These are phyloP conservation scores for Dicaeum eximium DNA, from an alignment of 2,113 vertebrate species.

Conservation along the genomic window DNA sequence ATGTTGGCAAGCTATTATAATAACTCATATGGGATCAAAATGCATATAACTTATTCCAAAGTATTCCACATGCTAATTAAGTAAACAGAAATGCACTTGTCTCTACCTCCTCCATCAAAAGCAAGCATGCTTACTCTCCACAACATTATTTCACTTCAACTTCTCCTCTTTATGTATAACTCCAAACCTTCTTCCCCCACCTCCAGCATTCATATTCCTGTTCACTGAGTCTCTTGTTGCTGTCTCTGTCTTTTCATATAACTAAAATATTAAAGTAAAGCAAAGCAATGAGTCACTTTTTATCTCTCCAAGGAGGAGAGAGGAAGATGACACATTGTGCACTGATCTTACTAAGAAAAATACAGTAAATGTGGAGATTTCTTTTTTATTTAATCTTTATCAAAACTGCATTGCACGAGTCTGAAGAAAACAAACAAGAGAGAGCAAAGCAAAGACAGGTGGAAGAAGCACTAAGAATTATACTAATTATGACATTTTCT, in stretches of 20 bases:
- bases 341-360: conserved; percentile 36
- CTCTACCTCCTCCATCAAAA: neutral
- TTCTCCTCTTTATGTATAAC: neutral
- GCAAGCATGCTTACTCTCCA: neutral
- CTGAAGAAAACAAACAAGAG: neutral
- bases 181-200: neutral
- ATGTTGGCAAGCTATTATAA: conserved; percentile 38
- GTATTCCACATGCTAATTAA: conserved; percentile 50
- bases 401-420: neutral
- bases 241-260: conserved; percentile 14
- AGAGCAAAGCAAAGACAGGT: neutral
- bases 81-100: conserved; percentile 26
- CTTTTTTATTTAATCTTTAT: conserved; percentile 46
- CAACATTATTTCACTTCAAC: neutral
- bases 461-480: neutral
- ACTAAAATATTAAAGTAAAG: conserved; percentile 58
- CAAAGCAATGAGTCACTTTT: conserved; percentile 40
- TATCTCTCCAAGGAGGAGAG: conserved; percentile 47
- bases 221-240: conserved; percentile 24
- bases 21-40: conserved; percentile 50
- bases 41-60: conserved; percentile 30
- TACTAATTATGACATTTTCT: neutral
- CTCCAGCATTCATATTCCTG: neutral
- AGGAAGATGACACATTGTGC: conserved; percentile 49
- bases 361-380: neutral